A percentile compares a stretch with the other conserved stretches of the same genome.
These are phyloP conservation scores for Scytalopus superciliaris DNA, from an alignment of 2,113 vertebrate species.

Conservation along the genomic window DNA sequence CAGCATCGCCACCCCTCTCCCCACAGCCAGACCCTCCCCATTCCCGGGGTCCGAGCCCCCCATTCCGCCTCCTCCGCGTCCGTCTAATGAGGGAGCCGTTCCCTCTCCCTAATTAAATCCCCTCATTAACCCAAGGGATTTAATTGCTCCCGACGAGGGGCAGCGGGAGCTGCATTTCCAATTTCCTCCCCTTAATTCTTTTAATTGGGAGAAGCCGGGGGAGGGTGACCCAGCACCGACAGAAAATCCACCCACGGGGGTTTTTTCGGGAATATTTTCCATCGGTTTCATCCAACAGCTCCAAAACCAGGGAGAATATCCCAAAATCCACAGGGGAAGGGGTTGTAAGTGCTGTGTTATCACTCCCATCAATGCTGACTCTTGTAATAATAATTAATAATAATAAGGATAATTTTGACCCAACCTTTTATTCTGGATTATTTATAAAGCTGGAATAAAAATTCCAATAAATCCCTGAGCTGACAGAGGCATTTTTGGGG, in stretches of 20 bases:
- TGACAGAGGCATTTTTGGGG: background rate
- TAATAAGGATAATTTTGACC: background rate
- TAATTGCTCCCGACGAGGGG: conserved; percentile 1
- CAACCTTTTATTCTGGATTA: background rate
- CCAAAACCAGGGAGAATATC: fast-evolving
- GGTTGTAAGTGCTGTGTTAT: background rate
- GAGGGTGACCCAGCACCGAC: fast-evolving
- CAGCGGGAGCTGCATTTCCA: background rate
- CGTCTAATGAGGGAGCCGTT: background rate
- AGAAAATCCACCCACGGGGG: background rate
- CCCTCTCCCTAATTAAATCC: background rate
- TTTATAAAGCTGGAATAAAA: background rate
- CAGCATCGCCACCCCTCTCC: fast-evolving
- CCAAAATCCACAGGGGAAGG: background rate
- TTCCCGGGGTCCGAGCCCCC: background rate
- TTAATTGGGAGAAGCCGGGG: conserved; percentile 31
- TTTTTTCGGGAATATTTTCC: background rate
- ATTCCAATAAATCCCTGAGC: background rate
- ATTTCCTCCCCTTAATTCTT: conserved; percentile 52
- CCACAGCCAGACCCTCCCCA: fast-evolving
- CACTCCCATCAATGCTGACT: background rate
- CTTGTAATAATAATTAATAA: background rate
- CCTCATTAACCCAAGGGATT: background rate
- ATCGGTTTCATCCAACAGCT: fast-evolving
- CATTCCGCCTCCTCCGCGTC: fast-evolving